Evolutionary conservation across 2,113 vertebrate genomes (phyloP), one percentile per base, ranked within the genome.

Genomic region (Garra rufa): DNA sequence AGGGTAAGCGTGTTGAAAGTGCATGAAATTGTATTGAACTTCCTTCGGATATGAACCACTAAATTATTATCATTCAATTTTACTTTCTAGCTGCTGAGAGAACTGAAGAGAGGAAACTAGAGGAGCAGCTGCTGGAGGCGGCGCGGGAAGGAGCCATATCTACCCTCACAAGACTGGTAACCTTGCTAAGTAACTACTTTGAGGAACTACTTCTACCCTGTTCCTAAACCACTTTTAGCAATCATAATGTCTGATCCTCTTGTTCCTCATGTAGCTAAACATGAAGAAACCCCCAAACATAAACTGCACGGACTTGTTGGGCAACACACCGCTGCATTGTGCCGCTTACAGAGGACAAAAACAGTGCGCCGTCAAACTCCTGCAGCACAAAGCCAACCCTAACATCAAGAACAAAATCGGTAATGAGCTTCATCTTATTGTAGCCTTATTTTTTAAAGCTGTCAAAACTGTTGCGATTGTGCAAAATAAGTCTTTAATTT

Each of bases 281-380:
- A 96, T 92, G 85, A 95, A 96, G 76, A 98, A 95, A 84, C 95
- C 96, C 71, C 96, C 97, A 26, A 92, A 97, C 86, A 95, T 99
- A 76, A 95, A 96, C 91, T 99, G 97, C 87, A 93, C 89, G 2
- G 98, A 99, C 90, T 96, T 96, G 88, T 90, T 99, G 93, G 98
- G 97, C 46, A 99, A 99, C 90, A 99, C 98, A 0, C 97, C 98
- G 0, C 88, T 99, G 89, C 98, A 99, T 82, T 99, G 96, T 74
- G 96, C 97, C 10, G 96, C 97, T 0, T 99, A 99, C 91, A 96
- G 97, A n/a, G 97, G 96, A n/a, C 97, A 98, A 87, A 97, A 94
- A 85, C 96, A 95, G 5, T 97, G 97, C 86, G 97, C 96, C 78
- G 70, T 96, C 86, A 97, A 96, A 88, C 97, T 99, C 88, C 94